phyloP scores from a whole-genome alignment of 2,113 vertebrate genomes.

The Nesoenas mayeri region DNA sequence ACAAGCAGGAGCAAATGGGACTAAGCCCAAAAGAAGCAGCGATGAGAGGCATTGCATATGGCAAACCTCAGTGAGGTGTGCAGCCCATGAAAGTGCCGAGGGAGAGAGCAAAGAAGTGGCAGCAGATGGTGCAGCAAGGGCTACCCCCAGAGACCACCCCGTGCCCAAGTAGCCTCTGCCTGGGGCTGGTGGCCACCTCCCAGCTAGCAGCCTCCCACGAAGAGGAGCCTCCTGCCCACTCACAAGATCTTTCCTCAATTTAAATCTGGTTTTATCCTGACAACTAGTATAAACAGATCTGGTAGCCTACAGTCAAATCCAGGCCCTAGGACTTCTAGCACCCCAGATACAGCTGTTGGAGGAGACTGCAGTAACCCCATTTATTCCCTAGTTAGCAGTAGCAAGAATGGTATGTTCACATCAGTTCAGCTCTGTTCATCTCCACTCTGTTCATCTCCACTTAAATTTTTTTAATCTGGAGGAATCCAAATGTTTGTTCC shows the following conservation, averaged over 20 bases:
- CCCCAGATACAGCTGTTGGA: neutral
- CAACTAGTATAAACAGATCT: neutral
- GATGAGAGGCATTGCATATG: neutral
- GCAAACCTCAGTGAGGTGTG: fast-evolving
- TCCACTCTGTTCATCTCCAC: neutral
- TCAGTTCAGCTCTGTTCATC: neutral
- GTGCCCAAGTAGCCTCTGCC: fast-evolving
- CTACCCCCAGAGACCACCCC: neutral
- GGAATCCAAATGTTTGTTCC: neutral
- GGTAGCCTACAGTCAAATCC: neutral
- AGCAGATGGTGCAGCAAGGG: neutral
- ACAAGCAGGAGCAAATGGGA: neutral
- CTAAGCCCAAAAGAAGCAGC: neutral
- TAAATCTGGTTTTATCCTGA: neutral
- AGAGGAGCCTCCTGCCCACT: neutral
- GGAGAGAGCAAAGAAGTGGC: fast-evolving
- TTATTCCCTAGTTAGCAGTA: neutral
- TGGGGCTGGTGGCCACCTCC: neutral
- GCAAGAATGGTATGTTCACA: neutral
- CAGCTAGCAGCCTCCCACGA: neutral
- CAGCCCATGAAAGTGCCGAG: fast-evolving
- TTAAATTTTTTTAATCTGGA: neutral
- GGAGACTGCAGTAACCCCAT: neutral
- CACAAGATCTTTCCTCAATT: neutral
- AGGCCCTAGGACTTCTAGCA: neutral